Evolutionary conservation across 2,888 invertebrate genomes (phyloP).

Genomic region (Drosophila diplacantha): DNA sequence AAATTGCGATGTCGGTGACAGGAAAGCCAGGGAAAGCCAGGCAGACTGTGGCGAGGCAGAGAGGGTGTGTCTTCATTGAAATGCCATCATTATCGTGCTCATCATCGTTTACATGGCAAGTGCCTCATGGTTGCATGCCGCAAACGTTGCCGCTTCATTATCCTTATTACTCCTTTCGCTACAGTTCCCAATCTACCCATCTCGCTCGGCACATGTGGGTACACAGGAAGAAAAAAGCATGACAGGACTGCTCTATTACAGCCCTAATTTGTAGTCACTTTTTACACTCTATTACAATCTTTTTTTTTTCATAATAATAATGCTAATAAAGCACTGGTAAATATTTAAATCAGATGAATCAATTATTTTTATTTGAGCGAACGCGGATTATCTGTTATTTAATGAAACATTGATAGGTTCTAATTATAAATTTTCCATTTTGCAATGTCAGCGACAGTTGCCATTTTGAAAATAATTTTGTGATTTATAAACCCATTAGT

Average conservation of each 20-base stretch:
- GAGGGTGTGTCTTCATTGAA: conserved; percentile 52
- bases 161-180: conserved; percentile 69
- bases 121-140: conserved; percentile 52
- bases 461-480: neutral
- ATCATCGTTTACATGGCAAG: conserved; percentile 67
- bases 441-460: conserved; percentile 2
- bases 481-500: conserved; percentile 3
- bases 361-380: neutral
- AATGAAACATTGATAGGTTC: neutral
- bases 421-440: neutral
- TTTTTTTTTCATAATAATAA: neutral
- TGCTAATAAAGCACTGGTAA: neutral
- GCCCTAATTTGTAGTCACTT: no score
- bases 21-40: conserved; percentile 9
- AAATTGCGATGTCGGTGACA: conserved; percentile 50
- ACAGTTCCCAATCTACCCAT: conserved; percentile 23
- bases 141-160: conserved; percentile 57
- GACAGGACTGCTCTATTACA: neutral
- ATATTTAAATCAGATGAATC: neutral
- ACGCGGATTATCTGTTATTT: neutral
- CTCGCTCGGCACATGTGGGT: conserved; percentile 22
- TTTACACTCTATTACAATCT: neutral
- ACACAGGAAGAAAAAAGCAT: conserved; percentile 7
- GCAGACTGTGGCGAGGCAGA: neutral
- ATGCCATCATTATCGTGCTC: conserved; percentile 69